Evolutionary conservation across 2,888 invertebrate genomes (phyloP), one percentile per base, ranked within the genome.

Genomic region (Anodontia alba): DNA sequence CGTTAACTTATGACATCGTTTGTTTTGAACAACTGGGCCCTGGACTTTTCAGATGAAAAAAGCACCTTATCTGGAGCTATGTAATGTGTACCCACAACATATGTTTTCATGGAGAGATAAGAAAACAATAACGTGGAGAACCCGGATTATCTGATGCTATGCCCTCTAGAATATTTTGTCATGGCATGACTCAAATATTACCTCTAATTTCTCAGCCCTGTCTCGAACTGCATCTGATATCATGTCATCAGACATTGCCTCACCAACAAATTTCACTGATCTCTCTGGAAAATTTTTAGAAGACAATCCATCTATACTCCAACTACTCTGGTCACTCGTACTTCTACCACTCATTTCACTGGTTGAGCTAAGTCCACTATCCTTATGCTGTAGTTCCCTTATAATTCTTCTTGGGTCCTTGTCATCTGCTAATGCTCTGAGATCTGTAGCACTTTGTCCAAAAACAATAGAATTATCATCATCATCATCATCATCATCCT

Each of bases 211-310:
- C 3, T 26, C 33, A 3, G 62, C 62, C 31, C 33, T 29, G 29
- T 62, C 62, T 33, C 26, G 17, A 0, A 82, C 78, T 67, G 78
- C 74, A 15, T 75, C 68, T 10, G 81, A 74, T 12, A 71, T 72
- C 20, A 80, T 75, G 26, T 87, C 83, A 5, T 80, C 54, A 17
- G 86, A 80, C 38, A 90, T 73, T 8, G 85, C 84, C 36, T 82
- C 80, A 5, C 80, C 89, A 1, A 90, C 85, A 29, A 78, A 51
- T 33, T 83, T 83, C 26, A 82, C 84, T 78, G 79, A 76, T 10
- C 76, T 78, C 46, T 82, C 80, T 0, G 80, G 80, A 54, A 81
- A 38, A 29, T 81, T 69, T 0, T 54, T 76, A 0, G 78, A 69
- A 67, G 77, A 54, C 12, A 80, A 78, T 33, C 80, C 76, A 46